Evolutionary conservation across 2,888 invertebrate species (phyloP).

Genomic region (Ormia ochracea): DNA sequence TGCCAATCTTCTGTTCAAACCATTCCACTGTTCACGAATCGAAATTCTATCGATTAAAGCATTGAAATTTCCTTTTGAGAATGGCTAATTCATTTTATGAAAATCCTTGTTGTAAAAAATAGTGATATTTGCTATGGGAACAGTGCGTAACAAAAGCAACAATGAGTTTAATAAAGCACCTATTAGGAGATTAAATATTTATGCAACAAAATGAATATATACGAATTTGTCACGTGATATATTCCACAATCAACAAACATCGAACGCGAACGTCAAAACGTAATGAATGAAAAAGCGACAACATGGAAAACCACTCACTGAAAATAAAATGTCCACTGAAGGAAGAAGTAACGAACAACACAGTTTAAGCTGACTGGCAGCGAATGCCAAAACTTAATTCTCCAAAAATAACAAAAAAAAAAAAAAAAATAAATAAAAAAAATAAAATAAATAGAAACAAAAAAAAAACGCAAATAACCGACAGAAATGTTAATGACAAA

Average conservation of each 20-base stretch:
- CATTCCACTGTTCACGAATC: neutral
- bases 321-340: neutral
- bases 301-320: slow-evolving; percentile 57
- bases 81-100: neutral
- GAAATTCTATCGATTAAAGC: too few relatives aligned
- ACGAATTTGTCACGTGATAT: slow-evolving; percentile 74
- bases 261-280: slow-evolving; percentile 21
- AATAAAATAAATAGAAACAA: neutral
- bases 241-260: slow-evolving; percentile 65
- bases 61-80: too few relatives aligned
- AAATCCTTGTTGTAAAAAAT: too few relatives aligned
- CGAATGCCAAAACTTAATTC: slow-evolving; percentile 38
- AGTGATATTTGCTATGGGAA: too few relatives aligned
- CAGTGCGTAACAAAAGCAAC: neutral
- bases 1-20: too few relatives aligned
- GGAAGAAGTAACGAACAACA: slow-evolving; percentile 7
- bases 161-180: neutral
- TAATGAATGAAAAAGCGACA: slow-evolving; percentile 28
- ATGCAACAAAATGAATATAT: slow-evolving; percentile 65
- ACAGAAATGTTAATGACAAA: slow-evolving; percentile 60
- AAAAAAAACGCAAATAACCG: slow-evolving; percentile 40
- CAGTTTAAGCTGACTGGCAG: neutral
- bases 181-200: neutral
- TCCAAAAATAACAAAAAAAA: slow-evolving; percentile 6
- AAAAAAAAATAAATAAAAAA: neutral